Base-by-base conservation (phyloP, 1,140 invertebrate genomes). In the Lordiphosa clarofinis region DNA sequence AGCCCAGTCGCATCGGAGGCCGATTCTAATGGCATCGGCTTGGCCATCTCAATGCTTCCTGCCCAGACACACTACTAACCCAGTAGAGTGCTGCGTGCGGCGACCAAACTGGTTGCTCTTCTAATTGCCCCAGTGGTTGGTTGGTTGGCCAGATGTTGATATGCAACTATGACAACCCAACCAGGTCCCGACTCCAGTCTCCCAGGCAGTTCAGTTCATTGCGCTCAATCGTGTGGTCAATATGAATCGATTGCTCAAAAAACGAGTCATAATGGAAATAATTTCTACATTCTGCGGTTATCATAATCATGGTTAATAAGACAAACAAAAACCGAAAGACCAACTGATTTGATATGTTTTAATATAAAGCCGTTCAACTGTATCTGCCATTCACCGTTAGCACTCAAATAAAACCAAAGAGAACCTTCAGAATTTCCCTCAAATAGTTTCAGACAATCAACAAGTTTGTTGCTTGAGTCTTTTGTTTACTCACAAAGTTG, bases 381-480 rank as follows among this genome's bases (percentile, higher is more conserved):
- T 84, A 65, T 40, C 46, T 50, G 39, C 4, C 15, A 12, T 19
- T 28, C 33, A 70, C 78, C 79, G 78, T 82, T 82, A 76, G 13
- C 37, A 33, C 36, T 56, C 40, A 43, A 15, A 57, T 55, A 49
- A 58, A 43, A 24, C 44, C 13, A 37, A 8, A 49, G 37, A 40
- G 63, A 76, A 55, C 43, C 50, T 28, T 10, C 64, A 68, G 53
- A 71, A 58, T 81, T 76, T 82, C 78, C 75, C 72, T 82, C 62
- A 61, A 64, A 57, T 56, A 49, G 39, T 33, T 42, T 31, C 35
- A 53, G 59, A 63, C 59, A 82, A 78, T 73, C 71, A 62, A 40
- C 67, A 48, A 76, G 78, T 69, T 81, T 58, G 78, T 82, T 81
- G 62, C 58, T 62, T 67, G 71, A 81, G 76, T 81, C 76, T 82